phyloP scores from a whole-genome alignment of 2,888 invertebrate species.

The Agonum fuliginosum region DNA sequence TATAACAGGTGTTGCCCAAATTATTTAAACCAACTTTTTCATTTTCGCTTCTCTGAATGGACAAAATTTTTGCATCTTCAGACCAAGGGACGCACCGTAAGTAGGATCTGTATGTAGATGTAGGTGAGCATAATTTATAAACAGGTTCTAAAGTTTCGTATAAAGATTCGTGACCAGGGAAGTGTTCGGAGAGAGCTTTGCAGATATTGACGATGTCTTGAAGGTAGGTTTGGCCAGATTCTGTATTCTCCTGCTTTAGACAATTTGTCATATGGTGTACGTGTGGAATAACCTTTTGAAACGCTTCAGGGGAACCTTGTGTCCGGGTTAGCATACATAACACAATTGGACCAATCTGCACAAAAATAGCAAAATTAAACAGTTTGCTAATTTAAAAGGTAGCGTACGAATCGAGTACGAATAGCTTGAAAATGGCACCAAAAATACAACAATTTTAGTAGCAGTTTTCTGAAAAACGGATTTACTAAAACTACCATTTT shows the following conservation, averaged over 20 bases:
- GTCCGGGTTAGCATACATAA: constrained; percentile 79
- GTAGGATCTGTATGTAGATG: constrained; percentile 67
- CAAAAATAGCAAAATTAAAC: not conserved
- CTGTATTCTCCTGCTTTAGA: constrained; percentile 77
- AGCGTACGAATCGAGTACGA: too few relatives aligned
- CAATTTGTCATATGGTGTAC: constrained; percentile 74
- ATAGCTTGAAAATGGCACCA: too few relatives aligned
- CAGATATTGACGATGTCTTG: constrained; percentile 79
- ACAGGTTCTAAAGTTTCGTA: constrained; percentile 69
- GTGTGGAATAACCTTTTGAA: constrained; percentile 77
- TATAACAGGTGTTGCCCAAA: constrained; percentile 91
- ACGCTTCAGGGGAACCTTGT: constrained; percentile 77
- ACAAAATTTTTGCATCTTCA: constrained; percentile 65
- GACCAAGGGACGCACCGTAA: constrained; percentile 71
- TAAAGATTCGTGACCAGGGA: constrained; percentile 70
- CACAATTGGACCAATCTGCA: constrained; percentile 75
- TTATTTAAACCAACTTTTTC: constrained; percentile 86
- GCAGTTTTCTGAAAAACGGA: too few relatives aligned
- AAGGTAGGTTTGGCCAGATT: constrained; percentile 71
- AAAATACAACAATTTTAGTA: too few relatives aligned
- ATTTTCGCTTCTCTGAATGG: constrained; percentile 66
- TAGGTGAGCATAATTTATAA: constrained; percentile 68
- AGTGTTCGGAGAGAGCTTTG: constrained; percentile 74
- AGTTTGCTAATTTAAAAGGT: too few relatives aligned
- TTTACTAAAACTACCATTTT: too few relatives aligned